Conservation (phyloP, 2,113 vertebrate genomes). For the Myiopsitta monachus region DNA sequence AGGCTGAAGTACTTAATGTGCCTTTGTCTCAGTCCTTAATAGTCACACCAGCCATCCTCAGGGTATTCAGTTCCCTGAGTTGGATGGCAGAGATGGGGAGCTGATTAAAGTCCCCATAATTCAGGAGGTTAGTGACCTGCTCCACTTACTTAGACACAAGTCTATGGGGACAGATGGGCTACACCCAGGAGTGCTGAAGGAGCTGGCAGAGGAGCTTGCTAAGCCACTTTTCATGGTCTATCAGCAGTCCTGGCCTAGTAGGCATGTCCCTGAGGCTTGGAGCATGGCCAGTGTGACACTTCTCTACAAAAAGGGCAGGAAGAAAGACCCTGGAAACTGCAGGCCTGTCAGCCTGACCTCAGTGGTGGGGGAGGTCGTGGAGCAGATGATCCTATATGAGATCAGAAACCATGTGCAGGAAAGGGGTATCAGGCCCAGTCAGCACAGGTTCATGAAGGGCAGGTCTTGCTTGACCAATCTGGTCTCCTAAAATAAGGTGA, state of each 20-base stretch:
- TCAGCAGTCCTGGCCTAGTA: not conserved
- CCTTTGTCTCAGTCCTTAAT: not conserved
- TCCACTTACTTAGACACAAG: not conserved
- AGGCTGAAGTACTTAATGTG: not conserved
- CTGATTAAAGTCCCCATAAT: not conserved
- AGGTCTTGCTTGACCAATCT: not conserved
- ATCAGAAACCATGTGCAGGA: not conserved
- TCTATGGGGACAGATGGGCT: not conserved
- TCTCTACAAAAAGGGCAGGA: not conserved
- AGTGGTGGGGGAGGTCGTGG: not conserved
- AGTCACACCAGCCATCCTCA: not conserved
- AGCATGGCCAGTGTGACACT: not conserved
- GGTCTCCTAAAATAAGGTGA: not conserved
- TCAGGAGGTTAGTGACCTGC: not conserved
- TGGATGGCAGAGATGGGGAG: not conserved
- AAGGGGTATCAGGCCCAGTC: not conserved
- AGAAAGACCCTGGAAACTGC: not conserved
- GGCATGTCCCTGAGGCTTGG: not conserved
- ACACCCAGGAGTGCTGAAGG: not conserved
- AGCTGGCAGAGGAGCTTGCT: not conserved
- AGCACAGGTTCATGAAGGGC: not conserved
- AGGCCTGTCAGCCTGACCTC: not conserved
- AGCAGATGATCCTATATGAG: not conserved
- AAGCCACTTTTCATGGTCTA: not conserved
- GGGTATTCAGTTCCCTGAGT: not conserved